Conservation (phyloP, 2,113 vertebrate genomes). For the Trogon melanurus region DNA sequence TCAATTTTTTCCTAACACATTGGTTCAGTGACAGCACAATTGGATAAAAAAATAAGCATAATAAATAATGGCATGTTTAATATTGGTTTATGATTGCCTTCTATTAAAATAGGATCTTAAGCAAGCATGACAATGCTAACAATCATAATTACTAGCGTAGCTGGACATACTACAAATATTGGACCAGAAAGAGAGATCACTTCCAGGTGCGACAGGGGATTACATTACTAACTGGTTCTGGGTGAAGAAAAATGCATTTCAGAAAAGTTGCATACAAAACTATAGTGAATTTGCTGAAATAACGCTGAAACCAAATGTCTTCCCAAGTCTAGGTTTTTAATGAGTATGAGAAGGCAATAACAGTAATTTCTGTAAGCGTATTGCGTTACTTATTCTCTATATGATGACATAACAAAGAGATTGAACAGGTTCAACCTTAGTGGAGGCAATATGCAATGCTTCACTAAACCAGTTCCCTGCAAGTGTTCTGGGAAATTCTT, state of each 20-base stretch:
- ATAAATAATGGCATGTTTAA: conserved; percentile 12
- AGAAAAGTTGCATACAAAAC: not conserved
- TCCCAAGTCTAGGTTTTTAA: not conserved
- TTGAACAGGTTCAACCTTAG: not conserved
- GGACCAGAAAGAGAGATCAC: conserved; percentile 24
- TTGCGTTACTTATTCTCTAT: not conserved
- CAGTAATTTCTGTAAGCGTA: not conserved
- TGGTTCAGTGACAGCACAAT: conserved; percentile 33
- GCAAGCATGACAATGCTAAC: conserved; percentile 34
- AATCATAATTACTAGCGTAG: conserved; percentile 39
- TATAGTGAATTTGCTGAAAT: not conserved
- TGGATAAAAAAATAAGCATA: conserved; percentile 20
- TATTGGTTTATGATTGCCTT: conserved; percentile 40
- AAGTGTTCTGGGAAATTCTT: not conserved
- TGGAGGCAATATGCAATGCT: not conserved
- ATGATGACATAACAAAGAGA: not conserved
- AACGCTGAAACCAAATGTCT: not conserved
- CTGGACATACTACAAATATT: conserved; percentile 4
- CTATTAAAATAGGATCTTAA: conserved; percentile 45
- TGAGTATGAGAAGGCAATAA: not conserved
- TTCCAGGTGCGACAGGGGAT: conserved; percentile 57
- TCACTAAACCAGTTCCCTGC: not conserved
- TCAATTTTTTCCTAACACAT: not conserved
- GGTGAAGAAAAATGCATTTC: conserved; percentile 18
- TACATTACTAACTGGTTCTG: conserved; percentile 28